Base-by-base conservation (phyloP, 2,888 invertebrate genomes). In the Apotomis turbidana region DNA sequence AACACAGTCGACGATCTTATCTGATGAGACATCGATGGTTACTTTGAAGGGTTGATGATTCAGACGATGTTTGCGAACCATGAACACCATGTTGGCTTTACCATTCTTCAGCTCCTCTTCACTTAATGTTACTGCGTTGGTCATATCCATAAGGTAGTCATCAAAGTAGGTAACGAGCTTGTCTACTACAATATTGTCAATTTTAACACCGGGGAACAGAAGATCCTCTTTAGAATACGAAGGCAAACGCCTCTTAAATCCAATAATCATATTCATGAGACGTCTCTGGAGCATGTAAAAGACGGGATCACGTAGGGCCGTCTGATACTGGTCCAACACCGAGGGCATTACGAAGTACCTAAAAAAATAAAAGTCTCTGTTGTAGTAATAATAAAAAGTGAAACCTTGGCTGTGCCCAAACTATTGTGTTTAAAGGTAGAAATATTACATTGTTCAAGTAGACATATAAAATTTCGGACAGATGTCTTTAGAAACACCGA, bases 231-330 rank as follows among this genome's bases (percentile, higher is more conserved):
- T 90, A 9, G 93, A 95, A 90, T 97, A 96, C 12, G 92, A 87
- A 12, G 94, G 92, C 62, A 95, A 87, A 76, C 93, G 93, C 75
- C 87, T 82, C 82, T 95, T 95, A 93, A 95, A 96, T 61, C 95
- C 91, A 76, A 91, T 86, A 82, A 95, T 93, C 62, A 93, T 90
- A 72, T 94, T 85, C 62, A 94, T 81, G 75, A 96, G 90, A 73
- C 95, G 94, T 85, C 95, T 95, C 83, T 95, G 95, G 73, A 96
- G 88, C 76, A 94, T 94, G 85, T 95, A 97, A 94, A 96, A 96
- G 60, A 95, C 93, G 38, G 97, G 97, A 83, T 97, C 97, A 76
- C 96, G 95, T 76, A 96, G 88, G 78, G 95, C 94, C 5, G 96
- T 96, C 80, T 95, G 94, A 81, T 94, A 95, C 76, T 93, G 91